Conservation (phyloP, 2,113 vertebrate species). For the Puffinus mauretanicus region DNA sequence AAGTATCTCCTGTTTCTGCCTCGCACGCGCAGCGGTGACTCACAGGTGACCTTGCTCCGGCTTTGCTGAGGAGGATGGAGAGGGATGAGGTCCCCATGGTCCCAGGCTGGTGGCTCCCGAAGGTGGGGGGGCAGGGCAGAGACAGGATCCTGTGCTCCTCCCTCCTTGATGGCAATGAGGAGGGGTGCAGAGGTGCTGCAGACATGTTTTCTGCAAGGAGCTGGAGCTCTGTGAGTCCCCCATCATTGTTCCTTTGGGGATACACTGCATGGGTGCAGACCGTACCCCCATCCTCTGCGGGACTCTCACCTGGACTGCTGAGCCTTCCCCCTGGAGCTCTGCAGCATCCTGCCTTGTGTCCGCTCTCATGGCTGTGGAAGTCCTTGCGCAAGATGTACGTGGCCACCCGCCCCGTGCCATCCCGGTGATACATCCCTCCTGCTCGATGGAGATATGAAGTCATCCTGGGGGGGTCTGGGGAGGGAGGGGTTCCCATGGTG, state of each 20-base stretch:
- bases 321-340: not conserved
- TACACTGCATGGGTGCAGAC: not conserved
- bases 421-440: not conserved
- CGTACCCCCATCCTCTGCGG: fast-evolving
- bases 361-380: fast-evolving
- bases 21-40: not conserved
- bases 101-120: not conserved
- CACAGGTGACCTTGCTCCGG: not conserved
- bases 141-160: not conserved
- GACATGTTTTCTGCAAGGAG: not conserved
- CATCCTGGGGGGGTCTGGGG: conserved; percentile 3
- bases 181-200: not conserved
- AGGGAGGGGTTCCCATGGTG: conserved; percentile 60
- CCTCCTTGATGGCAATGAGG: not conserved
- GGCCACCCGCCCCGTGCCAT: not conserved
- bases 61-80: not conserved
- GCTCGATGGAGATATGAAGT: conserved; percentile 4
- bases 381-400: not conserved
- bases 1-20: not conserved
- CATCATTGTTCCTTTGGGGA: fast-evolving
- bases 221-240: not conserved
- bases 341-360: not conserved
- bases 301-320: not conserved
- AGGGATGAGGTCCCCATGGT: not conserved
- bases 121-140: not conserved